phyloP scores from a whole-genome alignment of 2,888 invertebrate species.

The Cryptocephalus primarius region DNA sequence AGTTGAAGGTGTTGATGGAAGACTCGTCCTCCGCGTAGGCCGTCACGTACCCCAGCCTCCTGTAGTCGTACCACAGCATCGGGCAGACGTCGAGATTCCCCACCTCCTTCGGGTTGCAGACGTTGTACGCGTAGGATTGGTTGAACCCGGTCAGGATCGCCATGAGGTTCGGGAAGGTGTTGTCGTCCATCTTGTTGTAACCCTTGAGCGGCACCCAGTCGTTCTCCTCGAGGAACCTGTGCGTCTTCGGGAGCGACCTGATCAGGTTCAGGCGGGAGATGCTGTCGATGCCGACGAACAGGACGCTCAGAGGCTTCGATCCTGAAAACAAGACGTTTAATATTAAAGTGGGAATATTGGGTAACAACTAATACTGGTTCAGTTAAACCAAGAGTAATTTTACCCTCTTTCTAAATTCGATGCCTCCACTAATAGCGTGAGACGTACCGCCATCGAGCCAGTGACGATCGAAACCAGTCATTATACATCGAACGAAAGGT shows the following conservation, averaged over 20 bases:
- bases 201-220: constrained; percentile 26
- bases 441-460: no score
- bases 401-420: no score
- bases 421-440: no score
- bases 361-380: no score
- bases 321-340: no score
- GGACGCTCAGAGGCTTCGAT: constrained; percentile 46
- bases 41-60: constrained; percentile 59
- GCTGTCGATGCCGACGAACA: constrained; percentile 76
- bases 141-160: constrained; percentile 51
- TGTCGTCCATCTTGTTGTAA: constrained; percentile 64
- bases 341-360: no score
- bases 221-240: constrained; percentile 48
- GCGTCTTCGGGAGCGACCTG: constrained; percentile 65
- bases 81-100: constrained; percentile 58
- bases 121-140: constrained; percentile 35
- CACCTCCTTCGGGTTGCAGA: constrained; percentile 40
- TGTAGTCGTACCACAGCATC: constrained; percentile 68
- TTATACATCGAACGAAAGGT: no score
- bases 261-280: constrained; percentile 69
- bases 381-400: no score
- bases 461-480: no score
- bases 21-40: constrained; percentile 70
- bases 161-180: constrained; percentile 83
- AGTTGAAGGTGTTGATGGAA: constrained; percentile 63